Evolutionary conservation across 2,797 vertebrate genomes (phyloP), one percentile per base, ranked within the genome.

Genomic region (Sebastes variabilis): DNA sequence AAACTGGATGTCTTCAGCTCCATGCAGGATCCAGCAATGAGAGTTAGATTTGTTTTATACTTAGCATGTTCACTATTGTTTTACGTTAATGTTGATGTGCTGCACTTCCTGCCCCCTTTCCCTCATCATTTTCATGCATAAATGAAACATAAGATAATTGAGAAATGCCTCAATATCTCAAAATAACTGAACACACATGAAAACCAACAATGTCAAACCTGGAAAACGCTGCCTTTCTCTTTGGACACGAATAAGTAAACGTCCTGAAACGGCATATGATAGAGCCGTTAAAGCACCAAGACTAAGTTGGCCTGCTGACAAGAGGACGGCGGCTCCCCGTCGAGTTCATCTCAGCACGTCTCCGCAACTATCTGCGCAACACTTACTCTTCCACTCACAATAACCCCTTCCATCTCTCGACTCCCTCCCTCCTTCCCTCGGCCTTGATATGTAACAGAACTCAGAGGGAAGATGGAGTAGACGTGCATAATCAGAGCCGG

Each of bases 381-480:
- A 89, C 87, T 93, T 88, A 89, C 88, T 93, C 93, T 91, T 90
- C 86, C 64, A 72, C 91, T 88, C 86, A 64, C 86, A 77, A 76
- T 85, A 89, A 84, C 88, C 81, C 66, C 74, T 66, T 88, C 82
- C 80, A 79, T 87, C 89, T 82, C 79, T 78, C n/a, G 30, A 29
- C 72, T 82, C 71, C 62, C 80, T 80, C 65, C 79, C 78, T 77
- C 75, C 75, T 71, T 84, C 82, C 79, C 72, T 58, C 32, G 5
- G 75, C 75, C 84, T 85, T 91, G 92, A 94, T 92, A 82, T 89
- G 90, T 87, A 93, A 89, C 93, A 94, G 90, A 93, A 87, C 90
- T 84, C 81, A 65, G 83, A 80, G 75, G 75, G 83, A 89, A 92
- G 88, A 93, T 86, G 87, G 87, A 92, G 87, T 86, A 52, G 84